These are phyloP conservation scores for Scomberomorus guttatus DNA, from an alignment of 2,797 vertebrate genomes.

Conservation along the genomic window DNA sequence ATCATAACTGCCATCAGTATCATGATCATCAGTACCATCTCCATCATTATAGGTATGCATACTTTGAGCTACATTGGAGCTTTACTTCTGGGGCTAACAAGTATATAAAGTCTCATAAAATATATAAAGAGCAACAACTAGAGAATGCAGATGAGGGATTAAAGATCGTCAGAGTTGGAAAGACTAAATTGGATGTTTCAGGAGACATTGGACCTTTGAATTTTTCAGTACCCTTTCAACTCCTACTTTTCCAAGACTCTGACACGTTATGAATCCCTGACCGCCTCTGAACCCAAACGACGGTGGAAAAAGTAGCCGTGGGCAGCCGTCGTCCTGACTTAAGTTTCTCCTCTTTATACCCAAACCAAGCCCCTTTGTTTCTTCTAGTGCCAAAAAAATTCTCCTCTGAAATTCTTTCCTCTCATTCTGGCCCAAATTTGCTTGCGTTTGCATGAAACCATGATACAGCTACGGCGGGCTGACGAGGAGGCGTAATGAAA, in stretches of 20 bases:
- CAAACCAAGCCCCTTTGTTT: slow-evolving; percentile 79
- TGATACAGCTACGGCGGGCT: slow-evolving; percentile 68
- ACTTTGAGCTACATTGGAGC: slow-evolving; percentile 14
- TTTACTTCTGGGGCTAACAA: not conserved
- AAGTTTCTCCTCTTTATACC: slow-evolving; percentile 61
- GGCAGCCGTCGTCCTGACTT: slow-evolving; percentile 59
- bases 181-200: slow-evolving; percentile 35
- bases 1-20: slow-evolving; percentile 5
- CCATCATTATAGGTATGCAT: slow-evolving; percentile 38
- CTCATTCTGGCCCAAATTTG: slow-evolving; percentile 75
- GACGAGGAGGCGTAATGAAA: slow-evolving; percentile 81
- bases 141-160: slow-evolving; percentile 4
- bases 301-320: slow-evolving; percentile 67
- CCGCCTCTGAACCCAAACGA: slow-evolving; percentile 70
- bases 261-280: slow-evolving; percentile 66
- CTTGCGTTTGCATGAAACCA: slow-evolving; percentile 73
- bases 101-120: not conserved
- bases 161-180: slow-evolving; percentile 24
- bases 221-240: slow-evolving; percentile 42
- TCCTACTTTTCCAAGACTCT: slow-evolving; percentile 55
- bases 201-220: slow-evolving; percentile 48
- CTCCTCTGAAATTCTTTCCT: slow-evolving; percentile 78
- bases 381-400: slow-evolving; percentile 73
- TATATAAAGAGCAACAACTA: not conserved
- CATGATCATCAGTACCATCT: slow-evolving; percentile 6